Base-by-base conservation (phyloP, 1,140 invertebrate species). In the Hycleus phaleratus region DNA sequence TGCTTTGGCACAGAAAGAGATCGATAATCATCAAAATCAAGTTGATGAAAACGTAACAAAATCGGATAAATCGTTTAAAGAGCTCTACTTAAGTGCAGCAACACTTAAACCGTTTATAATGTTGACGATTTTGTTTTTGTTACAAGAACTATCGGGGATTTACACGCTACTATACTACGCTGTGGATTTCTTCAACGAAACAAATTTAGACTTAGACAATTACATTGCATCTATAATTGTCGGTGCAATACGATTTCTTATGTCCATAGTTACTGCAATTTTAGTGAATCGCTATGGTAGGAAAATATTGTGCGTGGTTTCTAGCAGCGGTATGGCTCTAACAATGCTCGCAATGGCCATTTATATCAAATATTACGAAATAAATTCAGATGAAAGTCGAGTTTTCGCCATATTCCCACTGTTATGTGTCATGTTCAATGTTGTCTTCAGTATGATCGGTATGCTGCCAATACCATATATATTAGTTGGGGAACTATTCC, bases 151-250 rank as follows among this genome's bases (percentile, higher is more conserved):
- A 47, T 84, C 82, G 0, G 86, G 86, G 3, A 86, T 87, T 11
- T 87, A 91, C 72, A 83, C 86, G 1, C 82, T 91, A 4, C 75
- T 91, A 38, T 91, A 87, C 69, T 91, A 90, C 63, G 83, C 84
- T 0, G 84, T 88, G 0, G 81, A 79, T 52, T 81, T 88, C 63
- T 83, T 88, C 64, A 77, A 83, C 58, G 79, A 85, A 5, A 81
- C 85, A 10, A 82, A 84, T 3, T 76, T 83, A 6, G 78, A 78
- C 52, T 74, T 90, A 2, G 81, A 90, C 60, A 83, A 83, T 42
- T 84, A 84, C 61, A 73, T 83, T 0, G 82, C 83, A 0, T 86
- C 87, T 1, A 88, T 93, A 39, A 82, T 87, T 7, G 82, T 93
- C 2, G 90, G 87, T 0, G 75, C 78, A 2, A 81, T 87, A 0